Percentiles rank a stretch among this genome's conserved stretches.
phyloP scores from a whole-genome alignment of 2,797 vertebrate species.

The Mormyrus proboscirostris region DNA sequence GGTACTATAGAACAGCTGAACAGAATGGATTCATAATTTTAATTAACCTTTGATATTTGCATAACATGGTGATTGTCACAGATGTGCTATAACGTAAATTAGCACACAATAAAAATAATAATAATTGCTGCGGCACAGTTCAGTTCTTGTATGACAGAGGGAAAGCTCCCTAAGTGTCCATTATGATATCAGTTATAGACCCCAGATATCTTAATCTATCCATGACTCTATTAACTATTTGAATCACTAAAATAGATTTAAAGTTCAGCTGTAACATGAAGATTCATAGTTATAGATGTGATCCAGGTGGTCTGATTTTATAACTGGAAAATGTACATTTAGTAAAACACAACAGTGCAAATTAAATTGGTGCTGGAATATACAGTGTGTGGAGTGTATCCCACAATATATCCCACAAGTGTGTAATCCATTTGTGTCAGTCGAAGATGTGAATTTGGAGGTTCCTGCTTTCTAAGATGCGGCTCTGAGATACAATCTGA shows the following conservation, averaged over 20 bases:
- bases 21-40: neutral
- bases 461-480: neutral
- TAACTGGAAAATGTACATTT: neutral
- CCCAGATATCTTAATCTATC: neutral
- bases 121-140: neutral
- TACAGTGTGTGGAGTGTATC: neutral
- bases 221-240: neutral
- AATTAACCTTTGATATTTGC: neutral
- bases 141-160: neutral
- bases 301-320: neutral
- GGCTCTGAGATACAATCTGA: slow-evolving; percentile 1
- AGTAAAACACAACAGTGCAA: neutral
- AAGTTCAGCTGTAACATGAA: neutral
- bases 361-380: neutral
- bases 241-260: slow-evolving; percentile 34
- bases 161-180: neutral
- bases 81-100: neutral
- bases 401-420: neutral
- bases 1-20: neutral
- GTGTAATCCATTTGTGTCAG: neutral
- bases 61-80: neutral
- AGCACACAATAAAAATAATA: neutral
- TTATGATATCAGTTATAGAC: neutral
- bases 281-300: neutral
- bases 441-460: neutral